These are phyloP conservation scores for Peromyscus polionotus DNA, from an alignment of 2,113 vertebrate species.

Conservation along the genomic window DNA sequence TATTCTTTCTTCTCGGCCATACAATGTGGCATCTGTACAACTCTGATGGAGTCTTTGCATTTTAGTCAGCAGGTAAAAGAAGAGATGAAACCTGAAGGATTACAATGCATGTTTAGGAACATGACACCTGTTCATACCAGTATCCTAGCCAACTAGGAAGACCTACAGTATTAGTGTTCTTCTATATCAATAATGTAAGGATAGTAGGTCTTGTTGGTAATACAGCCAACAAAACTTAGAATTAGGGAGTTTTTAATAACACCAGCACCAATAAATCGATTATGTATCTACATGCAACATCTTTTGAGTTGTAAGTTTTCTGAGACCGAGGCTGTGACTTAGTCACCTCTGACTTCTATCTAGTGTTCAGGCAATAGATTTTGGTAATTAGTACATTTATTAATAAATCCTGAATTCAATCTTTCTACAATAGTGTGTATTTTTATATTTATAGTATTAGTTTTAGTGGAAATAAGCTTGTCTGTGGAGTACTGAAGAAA, in stretches of 20 bases:
- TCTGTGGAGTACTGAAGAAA: slow-evolving; percentile 1
- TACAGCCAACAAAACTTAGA: not conserved
- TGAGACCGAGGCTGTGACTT: not conserved
- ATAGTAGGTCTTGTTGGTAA: not conserved
- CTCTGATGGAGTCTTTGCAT: not conserved
- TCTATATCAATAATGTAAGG: not conserved
- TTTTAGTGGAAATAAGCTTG: not conserved
- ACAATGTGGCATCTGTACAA: not conserved
- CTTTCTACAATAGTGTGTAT: not conserved
- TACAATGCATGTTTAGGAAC: not conserved
- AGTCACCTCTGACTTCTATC: slow-evolving; percentile 13
- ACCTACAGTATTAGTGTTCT: not conserved
- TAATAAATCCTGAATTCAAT: not conserved
- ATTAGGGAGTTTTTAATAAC: not conserved
- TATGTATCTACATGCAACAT: not conserved
- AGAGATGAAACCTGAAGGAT: not conserved
- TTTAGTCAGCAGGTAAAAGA: not conserved
- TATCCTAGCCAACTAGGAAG: not conserved
- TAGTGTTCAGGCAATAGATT: not conserved
- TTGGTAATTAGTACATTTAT: not conserved
- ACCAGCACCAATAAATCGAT: not conserved
- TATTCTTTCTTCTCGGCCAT: not conserved
- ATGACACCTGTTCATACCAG: not conserved
- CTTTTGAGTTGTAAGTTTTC: not conserved
- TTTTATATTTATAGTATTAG: not conserved